Evolutionary conservation across 2,888 invertebrate species (phyloP).

Genomic region (Stenodera caucasica): DNA sequence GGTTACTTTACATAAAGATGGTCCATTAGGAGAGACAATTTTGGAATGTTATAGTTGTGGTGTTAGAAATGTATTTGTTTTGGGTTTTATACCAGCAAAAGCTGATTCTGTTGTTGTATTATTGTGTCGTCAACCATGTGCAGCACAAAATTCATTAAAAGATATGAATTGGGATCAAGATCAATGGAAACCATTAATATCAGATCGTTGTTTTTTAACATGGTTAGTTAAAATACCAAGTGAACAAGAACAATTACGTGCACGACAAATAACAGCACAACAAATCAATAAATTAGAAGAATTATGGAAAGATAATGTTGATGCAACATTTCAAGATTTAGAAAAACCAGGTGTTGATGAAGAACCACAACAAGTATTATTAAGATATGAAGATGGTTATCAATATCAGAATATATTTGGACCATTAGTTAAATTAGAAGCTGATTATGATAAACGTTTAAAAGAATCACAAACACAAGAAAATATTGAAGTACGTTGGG

Average conservation of each 20-base stretch:
- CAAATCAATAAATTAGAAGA: slow-evolving; percentile 98
- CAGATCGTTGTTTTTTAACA: slow-evolving; percentile 92
- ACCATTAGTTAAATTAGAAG: slow-evolving; percentile 94
- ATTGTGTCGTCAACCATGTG: slow-evolving; percentile 97
- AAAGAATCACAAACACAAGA: slow-evolving; percentile 99
- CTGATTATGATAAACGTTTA: slow-evolving; percentile 95
- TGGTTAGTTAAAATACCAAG: slow-evolving; percentile 99
- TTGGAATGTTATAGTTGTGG: slow-evolving; percentile 99
- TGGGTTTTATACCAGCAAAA: slow-evolving; percentile 99
- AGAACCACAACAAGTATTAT: slow-evolving; percentile 82
- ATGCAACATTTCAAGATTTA: slow-evolving; percentile 96
- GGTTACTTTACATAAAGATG: slow-evolving; percentile 95
- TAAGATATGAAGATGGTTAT: slow-evolving; percentile 96
- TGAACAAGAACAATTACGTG: slow-evolving; percentile 93
- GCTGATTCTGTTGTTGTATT: slow-evolving; percentile 97
- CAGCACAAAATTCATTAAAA: slow-evolving; percentile 93
- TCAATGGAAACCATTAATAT: slow-evolving; percentile 97
- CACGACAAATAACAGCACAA: slow-evolving; percentile 94
- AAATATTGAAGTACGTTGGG: slow-evolving; percentile 98
- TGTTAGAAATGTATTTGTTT: slow-evolving; percentile 95
- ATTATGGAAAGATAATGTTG: slow-evolving; percentile 97
- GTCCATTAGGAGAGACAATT: slow-evolving; percentile 95
- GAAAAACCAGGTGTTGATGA: slow-evolving; percentile 98
- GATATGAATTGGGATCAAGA: slow-evolving; percentile 99
- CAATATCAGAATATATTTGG: slow-evolving; percentile 99